A percentile compares a stretch with the other conserved stretches of the same genome.
These are phyloP conservation scores for Coregonus clupeaformis DNA, from an alignment of 2,113 vertebrate species.

Conservation along the genomic window DNA sequence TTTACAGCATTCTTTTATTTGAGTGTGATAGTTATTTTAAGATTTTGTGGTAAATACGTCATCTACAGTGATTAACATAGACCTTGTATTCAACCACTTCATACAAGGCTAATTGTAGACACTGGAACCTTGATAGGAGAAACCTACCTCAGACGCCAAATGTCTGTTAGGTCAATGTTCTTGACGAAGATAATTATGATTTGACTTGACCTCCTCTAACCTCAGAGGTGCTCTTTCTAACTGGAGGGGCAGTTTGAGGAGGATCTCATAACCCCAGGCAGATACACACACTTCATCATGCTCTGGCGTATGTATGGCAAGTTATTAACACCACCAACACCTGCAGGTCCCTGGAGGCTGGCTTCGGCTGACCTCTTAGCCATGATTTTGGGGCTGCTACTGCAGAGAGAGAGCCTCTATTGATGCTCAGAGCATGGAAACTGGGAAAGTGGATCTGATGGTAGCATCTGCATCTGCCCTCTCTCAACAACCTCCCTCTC, in stretches of 20 bases:
- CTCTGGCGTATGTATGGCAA: too few species aligned
- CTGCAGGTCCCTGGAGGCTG: neutral
- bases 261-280: too few species aligned
- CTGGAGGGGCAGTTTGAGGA: too few species aligned
- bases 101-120: neutral
- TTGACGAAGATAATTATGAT: neutral
- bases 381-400: neutral
- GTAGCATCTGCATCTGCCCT: neutral
- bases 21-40: conserved; percentile 9
- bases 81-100: conserved; percentile 16
- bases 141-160: neutral
- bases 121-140: conserved; percentile 7
- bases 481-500: neutral
- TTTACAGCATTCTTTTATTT: conserved; percentile 30
- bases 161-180: neutral
- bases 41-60: conserved; percentile 19
- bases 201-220: too few species aligned
- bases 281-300: too few species aligned
- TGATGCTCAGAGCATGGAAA: neutral
- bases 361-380: neutral
- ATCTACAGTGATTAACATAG: conserved; percentile 27
- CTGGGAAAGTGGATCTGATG: neutral
- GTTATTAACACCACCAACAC: neutral
- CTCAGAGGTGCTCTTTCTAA: too few species aligned
- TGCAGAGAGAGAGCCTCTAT: neutral